Evolutionary conservation across 2,888 invertebrate genomes (phyloP).

Genomic region (Leuctra nigra): DNA sequence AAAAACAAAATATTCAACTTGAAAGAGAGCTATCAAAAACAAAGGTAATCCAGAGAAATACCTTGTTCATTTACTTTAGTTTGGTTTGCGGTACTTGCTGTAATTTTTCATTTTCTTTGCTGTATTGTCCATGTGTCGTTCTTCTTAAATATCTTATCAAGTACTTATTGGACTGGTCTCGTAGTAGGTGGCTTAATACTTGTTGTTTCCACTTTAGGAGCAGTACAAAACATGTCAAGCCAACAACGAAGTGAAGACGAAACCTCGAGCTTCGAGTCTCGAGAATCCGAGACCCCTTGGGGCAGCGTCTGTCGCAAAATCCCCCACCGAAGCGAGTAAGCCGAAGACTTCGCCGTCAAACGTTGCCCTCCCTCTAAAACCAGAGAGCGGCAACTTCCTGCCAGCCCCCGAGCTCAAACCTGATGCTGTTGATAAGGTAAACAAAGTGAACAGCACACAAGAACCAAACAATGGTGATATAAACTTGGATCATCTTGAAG

Average conservation of each 20-base stretch:
- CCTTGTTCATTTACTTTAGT: background rate
- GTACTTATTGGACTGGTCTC: too few species aligned
- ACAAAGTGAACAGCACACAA: background rate
- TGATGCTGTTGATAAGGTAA: background rate
- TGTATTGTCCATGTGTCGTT: too few species aligned
- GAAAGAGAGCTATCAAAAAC: slow-evolving; percentile 32
- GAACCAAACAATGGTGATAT: background rate
- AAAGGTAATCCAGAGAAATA: slow-evolving; percentile 8
- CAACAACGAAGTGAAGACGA: background rate
- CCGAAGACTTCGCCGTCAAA: background rate
- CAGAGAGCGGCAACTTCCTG: background rate
- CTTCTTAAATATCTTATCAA: too few species aligned
- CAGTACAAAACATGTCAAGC: background rate
- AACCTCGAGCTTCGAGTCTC: background rate
- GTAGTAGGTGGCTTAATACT: too few species aligned
- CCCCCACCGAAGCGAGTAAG: background rate
- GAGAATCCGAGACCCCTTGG: background rate
- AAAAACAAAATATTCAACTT: slow-evolving; percentile 35
- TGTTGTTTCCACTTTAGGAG: too few species aligned
- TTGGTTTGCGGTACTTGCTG: background rate
- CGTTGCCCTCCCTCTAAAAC: background rate
- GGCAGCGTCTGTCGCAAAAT: background rate
- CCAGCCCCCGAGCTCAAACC: background rate
- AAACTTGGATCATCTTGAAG: background rate
- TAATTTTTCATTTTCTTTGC: background rate